Conservation (phyloP, 64 coral and sea anemone genomes). For the Astreopora myriophthalma region DNA sequence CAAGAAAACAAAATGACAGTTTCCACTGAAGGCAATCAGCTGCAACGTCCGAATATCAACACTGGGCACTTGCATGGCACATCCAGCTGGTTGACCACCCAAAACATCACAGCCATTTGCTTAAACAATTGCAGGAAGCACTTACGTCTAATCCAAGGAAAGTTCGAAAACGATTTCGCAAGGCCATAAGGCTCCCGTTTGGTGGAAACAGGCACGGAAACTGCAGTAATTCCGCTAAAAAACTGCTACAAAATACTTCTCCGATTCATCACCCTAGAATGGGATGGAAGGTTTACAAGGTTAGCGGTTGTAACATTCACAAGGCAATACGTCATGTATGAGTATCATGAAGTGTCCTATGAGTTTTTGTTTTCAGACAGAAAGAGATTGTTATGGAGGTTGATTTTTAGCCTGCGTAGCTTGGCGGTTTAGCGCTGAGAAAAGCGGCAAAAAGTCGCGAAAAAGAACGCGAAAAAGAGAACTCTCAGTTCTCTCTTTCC, state of each 20-base stretch:
- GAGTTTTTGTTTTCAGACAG: too few relatives aligned
- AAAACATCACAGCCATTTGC: background rate
- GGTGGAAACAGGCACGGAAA: background rate
- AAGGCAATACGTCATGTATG: too few relatives aligned
- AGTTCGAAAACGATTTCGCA: constrained; percentile 75
- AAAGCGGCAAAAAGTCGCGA: too few relatives aligned
- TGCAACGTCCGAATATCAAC: background rate
- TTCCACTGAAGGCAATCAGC: background rate
- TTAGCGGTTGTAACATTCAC: background rate
- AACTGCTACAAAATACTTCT: background rate
- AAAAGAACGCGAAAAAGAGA: too few relatives aligned
- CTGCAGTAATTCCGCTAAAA: background rate
- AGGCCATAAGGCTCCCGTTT: constrained; percentile 39
- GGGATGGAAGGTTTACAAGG: background rate
- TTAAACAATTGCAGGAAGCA: background rate
- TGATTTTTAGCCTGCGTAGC: too few relatives aligned
- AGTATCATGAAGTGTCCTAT: too few relatives aligned
- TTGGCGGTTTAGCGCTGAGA: too few relatives aligned
- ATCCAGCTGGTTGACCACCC: background rate
- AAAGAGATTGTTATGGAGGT: too few relatives aligned
- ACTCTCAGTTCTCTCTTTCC: too few relatives aligned
- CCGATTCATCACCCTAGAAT: background rate
- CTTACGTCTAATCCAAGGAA: constrained; percentile 85
- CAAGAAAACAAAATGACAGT: background rate
- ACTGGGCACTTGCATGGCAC: background rate